A percentile compares a stretch with the other conserved stretches of the same genome.
Evolutionary conservation across 2,113 vertebrate genomes (phyloP).

Genomic region (Trogon surrucura): DNA sequence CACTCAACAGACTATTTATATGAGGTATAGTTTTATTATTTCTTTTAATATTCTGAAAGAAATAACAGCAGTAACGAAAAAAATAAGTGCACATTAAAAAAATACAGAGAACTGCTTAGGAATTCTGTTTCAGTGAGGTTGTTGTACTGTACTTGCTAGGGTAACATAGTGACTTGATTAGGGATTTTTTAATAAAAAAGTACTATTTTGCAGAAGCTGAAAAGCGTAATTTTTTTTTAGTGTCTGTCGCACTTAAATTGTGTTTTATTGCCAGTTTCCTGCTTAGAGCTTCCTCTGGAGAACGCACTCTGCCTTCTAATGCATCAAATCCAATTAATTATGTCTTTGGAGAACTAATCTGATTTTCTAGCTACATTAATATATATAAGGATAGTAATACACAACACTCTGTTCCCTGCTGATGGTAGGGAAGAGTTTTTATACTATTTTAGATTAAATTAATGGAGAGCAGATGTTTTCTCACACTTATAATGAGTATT

Average conservation of each 20-base stretch:
- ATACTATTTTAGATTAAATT: not conserved
- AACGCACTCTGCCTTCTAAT: not conserved
- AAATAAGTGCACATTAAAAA: not conserved
- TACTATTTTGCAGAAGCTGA: not conserved
- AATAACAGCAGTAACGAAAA: not conserved
- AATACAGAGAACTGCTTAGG: not conserved
- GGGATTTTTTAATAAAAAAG: not conserved
- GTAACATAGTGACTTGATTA: not conserved
- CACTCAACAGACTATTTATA: slow-evolving; percentile 77
- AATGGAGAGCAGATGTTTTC: not conserved
- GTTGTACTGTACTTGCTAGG: not conserved
- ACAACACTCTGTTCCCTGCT: not conserved
- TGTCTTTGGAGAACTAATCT: not conserved
- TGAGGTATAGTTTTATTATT: slow-evolving; percentile 73
- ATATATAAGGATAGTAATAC: not conserved
- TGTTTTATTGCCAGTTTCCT: not conserved
- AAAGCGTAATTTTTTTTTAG: fast-evolving
- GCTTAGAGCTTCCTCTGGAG: not conserved
- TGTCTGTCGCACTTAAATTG: not conserved
- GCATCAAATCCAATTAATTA: not conserved
- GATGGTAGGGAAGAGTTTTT: not conserved
- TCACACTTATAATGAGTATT: not conserved
- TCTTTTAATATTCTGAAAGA: not conserved
- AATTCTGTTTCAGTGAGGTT: slow-evolving; percentile 4
- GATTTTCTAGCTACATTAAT: not conserved